Evolutionary conservation across 2,888 invertebrate species (phyloP).

Genomic region (Griposia aprilina): DNA sequence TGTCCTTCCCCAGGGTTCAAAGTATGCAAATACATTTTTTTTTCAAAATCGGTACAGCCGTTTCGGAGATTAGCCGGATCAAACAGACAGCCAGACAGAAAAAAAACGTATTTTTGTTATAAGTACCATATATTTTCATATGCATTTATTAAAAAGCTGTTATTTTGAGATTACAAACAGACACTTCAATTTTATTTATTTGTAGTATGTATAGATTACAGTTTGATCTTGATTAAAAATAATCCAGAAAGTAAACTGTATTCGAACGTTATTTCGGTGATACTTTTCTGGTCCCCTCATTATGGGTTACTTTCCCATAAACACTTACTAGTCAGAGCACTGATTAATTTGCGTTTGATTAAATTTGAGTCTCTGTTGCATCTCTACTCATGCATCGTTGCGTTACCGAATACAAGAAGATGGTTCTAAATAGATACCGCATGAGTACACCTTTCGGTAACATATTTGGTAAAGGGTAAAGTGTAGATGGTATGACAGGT

Average conservation of each 20-base stretch:
- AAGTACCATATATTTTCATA: no score
- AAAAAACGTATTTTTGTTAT: no score
- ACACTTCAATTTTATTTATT: no score
- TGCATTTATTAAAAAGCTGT: no score
- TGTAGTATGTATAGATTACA: not conserved
- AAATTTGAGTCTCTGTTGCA: conserved; percentile 14
- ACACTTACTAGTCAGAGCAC: not conserved
- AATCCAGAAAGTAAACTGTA: not conserved
- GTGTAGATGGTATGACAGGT: conserved; percentile 13
- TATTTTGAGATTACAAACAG: no score
- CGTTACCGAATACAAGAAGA: conserved; percentile 33
- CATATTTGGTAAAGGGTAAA: conserved; percentile 45
- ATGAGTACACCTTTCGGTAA: conserved; percentile 11
- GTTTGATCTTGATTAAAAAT: not conserved
- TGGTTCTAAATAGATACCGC: conserved; percentile 29
- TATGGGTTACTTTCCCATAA: not conserved
- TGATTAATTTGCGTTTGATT: not conserved
- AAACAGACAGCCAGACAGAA: no score
- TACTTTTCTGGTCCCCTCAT: not conserved
- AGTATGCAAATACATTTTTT: no score
- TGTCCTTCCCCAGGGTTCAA: no score
- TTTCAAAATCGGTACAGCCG: no score
- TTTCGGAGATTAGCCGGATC: no score
- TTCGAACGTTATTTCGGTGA: not conserved
- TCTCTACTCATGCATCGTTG: conserved; percentile 21